Conservation (phyloP, 1,140 invertebrate species). For the Drosophila nigrodunni region DNA sequence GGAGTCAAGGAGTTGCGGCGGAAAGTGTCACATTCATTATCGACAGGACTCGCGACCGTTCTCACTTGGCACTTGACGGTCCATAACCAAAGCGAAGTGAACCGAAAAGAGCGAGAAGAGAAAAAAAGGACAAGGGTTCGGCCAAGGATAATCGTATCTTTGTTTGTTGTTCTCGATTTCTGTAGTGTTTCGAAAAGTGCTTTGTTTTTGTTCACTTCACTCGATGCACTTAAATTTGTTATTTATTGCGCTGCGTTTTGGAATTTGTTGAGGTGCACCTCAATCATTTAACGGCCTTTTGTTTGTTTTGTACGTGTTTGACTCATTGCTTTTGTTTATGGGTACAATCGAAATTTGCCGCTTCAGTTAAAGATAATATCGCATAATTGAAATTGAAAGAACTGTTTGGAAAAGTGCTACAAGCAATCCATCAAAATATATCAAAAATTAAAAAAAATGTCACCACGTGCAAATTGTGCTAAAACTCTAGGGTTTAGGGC, state of each 20-base stretch:
- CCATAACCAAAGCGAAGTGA: conserved; percentile 5
- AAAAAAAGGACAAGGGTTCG: conserved; percentile 30
- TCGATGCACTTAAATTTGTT: conserved; percentile 62
- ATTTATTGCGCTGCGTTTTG: conserved; percentile 59
- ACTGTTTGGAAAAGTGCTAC: conserved; percentile 15
- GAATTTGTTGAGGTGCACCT: conserved; percentile 56
- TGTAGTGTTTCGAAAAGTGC: conserved; percentile 41
- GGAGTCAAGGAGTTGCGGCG: conserved; percentile 15
- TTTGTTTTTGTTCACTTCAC: conserved; percentile 69
- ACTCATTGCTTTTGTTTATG: conserved; percentile 37
- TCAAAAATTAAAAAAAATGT: conserved; percentile 5
- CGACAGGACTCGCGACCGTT: conserved; percentile 64
- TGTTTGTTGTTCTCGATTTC: background rate
- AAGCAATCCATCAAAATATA: conserved; percentile 13
- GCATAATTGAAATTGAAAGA: conserved; percentile 37
- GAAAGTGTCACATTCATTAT: conserved; percentile 66
- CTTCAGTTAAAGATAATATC: conserved; percentile 34
- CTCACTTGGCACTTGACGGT: conserved; percentile 63
- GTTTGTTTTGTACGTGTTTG: conserved; percentile 45
- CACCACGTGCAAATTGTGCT: background rate
- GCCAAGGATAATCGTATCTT: conserved; percentile 40
- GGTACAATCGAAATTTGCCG: conserved; percentile 47
- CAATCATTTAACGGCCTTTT: conserved; percentile 67
- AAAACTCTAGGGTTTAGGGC: background rate
- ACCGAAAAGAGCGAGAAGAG: conserved; percentile 15